Evolutionary conservation across 2,888 invertebrate genomes (phyloP), one percentile per base, ranked within the genome.

Genomic region (Drosophila lutescens): DNA sequence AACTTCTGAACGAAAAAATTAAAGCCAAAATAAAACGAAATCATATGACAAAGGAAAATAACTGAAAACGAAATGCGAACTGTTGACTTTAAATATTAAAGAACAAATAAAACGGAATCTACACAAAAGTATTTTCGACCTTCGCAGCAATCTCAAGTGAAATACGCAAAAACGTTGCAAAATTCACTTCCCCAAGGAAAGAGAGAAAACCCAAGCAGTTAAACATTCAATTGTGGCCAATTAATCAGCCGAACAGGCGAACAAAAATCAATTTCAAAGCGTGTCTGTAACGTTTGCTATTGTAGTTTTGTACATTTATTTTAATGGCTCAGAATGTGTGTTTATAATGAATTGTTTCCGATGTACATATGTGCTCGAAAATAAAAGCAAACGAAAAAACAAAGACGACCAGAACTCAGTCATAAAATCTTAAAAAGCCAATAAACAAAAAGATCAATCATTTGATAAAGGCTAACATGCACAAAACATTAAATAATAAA

Each of bases 391-490:
- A 46, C 15, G 10, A 26, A 57, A 46, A 67, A 54, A 46, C 15
- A 65, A 5, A 12, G 60, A 43, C 32, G 53, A 66, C 56, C 66
- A 74, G 74, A 78, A 58, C 54, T 26, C 38, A 15, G 40, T 17
- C 54, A 70, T 59, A 61, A 67, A 74, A 66, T 58, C 53, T 69
- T 67, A 51, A 51, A 74, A 50, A 54, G 66, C 56, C 46, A 73
- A 76, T 76, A 74, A 81, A 78, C 63, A 62, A 66, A 47, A 50
- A 77, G 80, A 85, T 85, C 80, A 87, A 87, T 85, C 85, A 85
- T 79, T 68, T 79, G 85, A 83, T 82, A 78, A 81, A 60, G 54
- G 30, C 30, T 46, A 62, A 40, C 61, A 62, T 50, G 50, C 30
- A 17, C 34, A 40, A 71, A 60, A 40, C 76, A 78, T 56, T 59